Evolutionary conservation across 2,113 vertebrate genomes (phyloP).

Genomic region (Notechis scutatus): DNA sequence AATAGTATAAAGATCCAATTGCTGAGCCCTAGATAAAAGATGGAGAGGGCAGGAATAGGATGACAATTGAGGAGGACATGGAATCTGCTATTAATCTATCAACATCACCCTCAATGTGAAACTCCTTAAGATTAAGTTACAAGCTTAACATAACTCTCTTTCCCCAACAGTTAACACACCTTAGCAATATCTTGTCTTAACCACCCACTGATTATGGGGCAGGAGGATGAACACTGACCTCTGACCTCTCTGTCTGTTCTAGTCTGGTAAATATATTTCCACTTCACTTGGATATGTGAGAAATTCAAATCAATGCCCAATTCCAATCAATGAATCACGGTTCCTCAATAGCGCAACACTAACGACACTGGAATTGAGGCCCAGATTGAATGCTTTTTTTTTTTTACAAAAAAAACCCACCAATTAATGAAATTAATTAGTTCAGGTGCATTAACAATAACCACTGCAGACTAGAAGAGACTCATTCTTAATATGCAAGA

Average conservation of each 20-base stretch:
- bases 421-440: slow-evolving; percentile 30
- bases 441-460: slow-evolving; percentile 11
- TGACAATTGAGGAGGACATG: neutral
- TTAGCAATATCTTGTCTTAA: neutral
- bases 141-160: neutral
- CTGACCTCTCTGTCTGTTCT: neutral
- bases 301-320: neutral
- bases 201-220: neutral
- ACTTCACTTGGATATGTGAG: neutral
- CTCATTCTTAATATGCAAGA: slow-evolving; percentile 2
- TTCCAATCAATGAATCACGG: neutral
- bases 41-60: neutral
- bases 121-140: neutral
- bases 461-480: slow-evolving; percentile 25
- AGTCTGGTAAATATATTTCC: neutral
- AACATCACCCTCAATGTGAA: neutral
- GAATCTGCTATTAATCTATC: neutral
- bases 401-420: neutral
- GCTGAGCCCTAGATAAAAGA: neutral
- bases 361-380: neutral
- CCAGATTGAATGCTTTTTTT: neutral
- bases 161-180: neutral
- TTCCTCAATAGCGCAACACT: neutral
- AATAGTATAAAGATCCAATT: neutral
- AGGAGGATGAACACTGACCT: neutral